These are phyloP conservation scores for Pteronotus mesoamericanus DNA, from an alignment of 2,797 vertebrate species.

Conservation along the genomic window DNA sequence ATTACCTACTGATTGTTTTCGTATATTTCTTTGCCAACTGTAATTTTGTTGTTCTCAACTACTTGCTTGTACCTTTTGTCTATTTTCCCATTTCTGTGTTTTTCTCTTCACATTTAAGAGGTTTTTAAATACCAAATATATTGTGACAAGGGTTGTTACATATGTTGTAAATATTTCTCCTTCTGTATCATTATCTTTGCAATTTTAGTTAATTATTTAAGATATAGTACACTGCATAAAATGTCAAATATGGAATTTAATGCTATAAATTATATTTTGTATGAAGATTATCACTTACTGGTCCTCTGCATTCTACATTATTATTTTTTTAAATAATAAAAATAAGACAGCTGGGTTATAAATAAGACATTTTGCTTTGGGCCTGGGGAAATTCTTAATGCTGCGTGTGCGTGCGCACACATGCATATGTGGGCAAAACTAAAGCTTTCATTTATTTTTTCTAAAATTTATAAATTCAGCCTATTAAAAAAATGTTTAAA, in stretches of 20 bases:
- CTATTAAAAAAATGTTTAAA: not conserved
- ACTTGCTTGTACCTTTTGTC: not conserved
- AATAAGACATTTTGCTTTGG: not conserved
- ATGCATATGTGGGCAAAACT: not conserved
- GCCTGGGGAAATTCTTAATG: not conserved
- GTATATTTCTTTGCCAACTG: not conserved
- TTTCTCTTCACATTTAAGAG: not conserved
- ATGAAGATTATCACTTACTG: not conserved
- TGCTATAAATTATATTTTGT: constrained; percentile 17
- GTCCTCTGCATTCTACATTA: not conserved
- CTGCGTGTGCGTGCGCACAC: not conserved
- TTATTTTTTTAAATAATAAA: not conserved
- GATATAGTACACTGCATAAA: not conserved
- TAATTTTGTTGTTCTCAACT: constrained; percentile 9
- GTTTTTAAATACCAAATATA: not conserved
- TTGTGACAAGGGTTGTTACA: not conserved
- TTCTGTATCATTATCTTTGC: not conserved
- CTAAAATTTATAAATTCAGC: not conserved
- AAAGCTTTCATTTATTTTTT: not conserved
- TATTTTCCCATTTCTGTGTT: not conserved
- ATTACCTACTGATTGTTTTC: not conserved
- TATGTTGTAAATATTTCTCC: not conserved
- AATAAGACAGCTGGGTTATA: not conserved
- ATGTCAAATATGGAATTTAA: not conserved
- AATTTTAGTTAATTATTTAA: not conserved